These are phyloP conservation scores for Oscheius sp. DNA, from an alignment of 2,888 invertebrate genomes.

Conservation along the genomic window DNA sequence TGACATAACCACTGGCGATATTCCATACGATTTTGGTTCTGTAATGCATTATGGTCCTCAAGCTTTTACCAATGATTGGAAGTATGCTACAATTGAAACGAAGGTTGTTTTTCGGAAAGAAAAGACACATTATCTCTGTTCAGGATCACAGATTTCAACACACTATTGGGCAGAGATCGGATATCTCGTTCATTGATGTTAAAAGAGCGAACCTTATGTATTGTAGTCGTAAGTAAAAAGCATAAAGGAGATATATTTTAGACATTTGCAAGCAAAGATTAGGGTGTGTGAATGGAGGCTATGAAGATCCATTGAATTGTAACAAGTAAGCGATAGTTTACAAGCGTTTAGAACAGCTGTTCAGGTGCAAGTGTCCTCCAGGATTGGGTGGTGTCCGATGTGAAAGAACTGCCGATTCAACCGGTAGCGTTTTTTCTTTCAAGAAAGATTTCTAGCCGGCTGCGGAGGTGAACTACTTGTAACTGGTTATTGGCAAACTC, in stretches of 20 bases:
- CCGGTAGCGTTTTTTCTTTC: constrained; percentile 14
- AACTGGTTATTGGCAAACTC: constrained; percentile 44
- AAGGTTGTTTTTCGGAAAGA: constrained; percentile 21
- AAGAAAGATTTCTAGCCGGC: constrained; percentile 37
- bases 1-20: constrained; percentile 45
- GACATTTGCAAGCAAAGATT: constrained; percentile 47
- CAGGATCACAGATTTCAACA: constrained; percentile 56
- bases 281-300: constrained; percentile 53
- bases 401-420: constrained; percentile 37
- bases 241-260: constrained; percentile 23
- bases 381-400: constrained; percentile 50
- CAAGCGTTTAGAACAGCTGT: constrained; percentile 8
- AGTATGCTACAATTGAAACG: constrained; percentile 56
- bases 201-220: constrained; percentile 56
- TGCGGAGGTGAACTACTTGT: constrained; percentile 56
- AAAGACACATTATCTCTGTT: no score
- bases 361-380: constrained; percentile 51
- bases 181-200: constrained; percentile 58
- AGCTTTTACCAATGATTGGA: constrained; percentile 57
- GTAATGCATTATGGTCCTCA: constrained; percentile 61
- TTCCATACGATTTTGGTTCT: constrained; percentile 57
- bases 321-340: constrained; percentile 6
- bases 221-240: constrained; percentile 44
- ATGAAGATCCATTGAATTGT: constrained; percentile 55
- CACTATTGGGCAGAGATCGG: constrained; percentile 58